A percentile compares a stretch with the other conserved stretches of the same genome.
These are phyloP conservation scores for Cuniculus paca DNA, from an alignment of 2,797 vertebrate genomes.

Conservation along the genomic window DNA sequence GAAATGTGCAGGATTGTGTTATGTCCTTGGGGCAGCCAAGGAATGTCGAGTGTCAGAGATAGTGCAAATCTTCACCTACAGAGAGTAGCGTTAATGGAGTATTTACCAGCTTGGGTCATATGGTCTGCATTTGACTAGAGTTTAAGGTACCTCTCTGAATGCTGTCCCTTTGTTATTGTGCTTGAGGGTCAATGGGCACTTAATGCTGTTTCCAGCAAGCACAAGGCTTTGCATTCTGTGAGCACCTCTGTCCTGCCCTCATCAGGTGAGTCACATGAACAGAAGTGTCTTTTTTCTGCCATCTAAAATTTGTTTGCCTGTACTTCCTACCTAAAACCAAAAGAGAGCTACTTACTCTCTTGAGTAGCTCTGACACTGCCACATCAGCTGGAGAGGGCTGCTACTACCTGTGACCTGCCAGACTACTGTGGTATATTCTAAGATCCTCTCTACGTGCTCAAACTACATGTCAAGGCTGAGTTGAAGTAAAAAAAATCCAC, in stretches of 20 bases:
- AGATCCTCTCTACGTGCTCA: fast-evolving
- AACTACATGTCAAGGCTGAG: not conserved
- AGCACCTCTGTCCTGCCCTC: not conserved
- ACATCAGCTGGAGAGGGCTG: not conserved
- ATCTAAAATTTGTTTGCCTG: conserved; percentile 61
- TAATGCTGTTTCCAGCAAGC: not conserved
- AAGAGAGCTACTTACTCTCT: not conserved
- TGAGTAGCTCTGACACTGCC: too few relatives aligned
- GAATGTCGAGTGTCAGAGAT: not conserved
- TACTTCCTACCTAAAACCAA: not conserved
- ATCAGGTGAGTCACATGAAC: not conserved
- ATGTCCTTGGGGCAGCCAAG: not conserved
- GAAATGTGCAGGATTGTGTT: not conserved
- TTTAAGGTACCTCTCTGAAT: fast-evolving
- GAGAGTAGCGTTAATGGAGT: not conserved
- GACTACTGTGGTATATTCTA: not conserved
- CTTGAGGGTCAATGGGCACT: not conserved
- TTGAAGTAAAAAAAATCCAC: not conserved
- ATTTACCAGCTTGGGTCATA: too few relatives aligned
- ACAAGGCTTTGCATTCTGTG: not conserved
- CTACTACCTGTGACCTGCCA: not conserved
- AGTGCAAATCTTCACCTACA: not conserved
- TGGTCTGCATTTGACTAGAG: not conserved
- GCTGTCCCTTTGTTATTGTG: not conserved
- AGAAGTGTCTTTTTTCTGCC: conserved; percentile 41